Base-by-base conservation (phyloP, 2,113 vertebrate species). In the Hippolais icterina region DNA sequence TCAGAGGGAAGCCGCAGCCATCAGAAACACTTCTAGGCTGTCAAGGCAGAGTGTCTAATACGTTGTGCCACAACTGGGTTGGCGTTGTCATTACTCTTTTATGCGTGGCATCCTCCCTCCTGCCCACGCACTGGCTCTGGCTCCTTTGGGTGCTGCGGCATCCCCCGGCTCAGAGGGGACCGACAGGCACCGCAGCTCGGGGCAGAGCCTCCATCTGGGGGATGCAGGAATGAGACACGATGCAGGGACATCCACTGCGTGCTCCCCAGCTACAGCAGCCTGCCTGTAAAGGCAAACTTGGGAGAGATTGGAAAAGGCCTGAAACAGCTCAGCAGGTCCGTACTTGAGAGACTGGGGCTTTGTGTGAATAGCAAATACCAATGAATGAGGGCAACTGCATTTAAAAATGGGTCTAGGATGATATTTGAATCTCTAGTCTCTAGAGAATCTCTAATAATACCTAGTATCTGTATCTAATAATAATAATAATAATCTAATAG, bases 171-270 rank as follows among this genome's bases (percentile, higher is more conserved):
- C 17, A 42, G 37, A 39, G 37, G 37, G 37, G 37, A 39, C 37
- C 37, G 8, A 39, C 37, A 39, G 37, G 37, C 37, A 39, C 37
- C 37, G 9, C 37, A 39, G 37, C 37, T 39, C 37, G 37, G 37
- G 37, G 37, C 71, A 90, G 9, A 81, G 31, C 27, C 24, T 39
- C 31, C 18, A 3, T 7, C 22, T 2, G 0, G 7, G 39, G 41
- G 18, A 18, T 31, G 46, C 35, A 27, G 14, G 1, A 10, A 17
- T 15, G 52, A n/a, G 49, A 81, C 15, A 22, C 0, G 1, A 8
- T 6, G 42, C 10, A 7, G 52, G 1, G 59, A 49, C 1, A 0
- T 2, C 14, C 3, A 1, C 42, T 8, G 20, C 6, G 20, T 1
- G 5, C 8, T 37, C 5, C 22, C 6, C 29, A 4, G 1, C 33